Evolutionary conservation across 2,888 invertebrate genomes (phyloP), one percentile per base, ranked within the genome.

Genomic region (Coremacera marginata): DNA sequence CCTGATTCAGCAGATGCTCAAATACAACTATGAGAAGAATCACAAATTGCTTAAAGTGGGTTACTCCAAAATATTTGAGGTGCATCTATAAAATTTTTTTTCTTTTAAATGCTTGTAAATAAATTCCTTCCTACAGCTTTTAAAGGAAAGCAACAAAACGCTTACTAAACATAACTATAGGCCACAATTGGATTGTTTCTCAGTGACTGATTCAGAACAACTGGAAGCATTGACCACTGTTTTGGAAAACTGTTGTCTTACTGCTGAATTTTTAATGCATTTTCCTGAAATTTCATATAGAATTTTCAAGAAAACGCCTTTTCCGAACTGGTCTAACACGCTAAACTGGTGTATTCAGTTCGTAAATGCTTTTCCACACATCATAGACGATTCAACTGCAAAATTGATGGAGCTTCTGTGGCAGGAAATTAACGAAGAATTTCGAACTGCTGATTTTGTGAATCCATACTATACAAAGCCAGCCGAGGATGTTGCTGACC

Each of bases 211-310:
- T 14, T 70, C 77, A 51, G 49, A 22, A 0, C 49, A 78, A 5
- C 82, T 83, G 49, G 80, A 82, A 67, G 79, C 82, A 16, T 79
- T 83, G 5, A 80, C 79, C 2, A 16, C 80, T 1, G 71, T 78
- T 4, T 51, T 83, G 19, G 84, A 84, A 78, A 82, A 82, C 44
- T 79, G 80, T 19, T 82, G 81, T 11, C 67, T 83, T 4, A 78
- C 80, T 16, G 82, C 81, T 0, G 84, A 84, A 49, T 80, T 82
- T 8, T 25, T 84, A 3, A 55, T 84, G 22, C 84, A 84, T 60
- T 82, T 84, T 44, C 84, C 83, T 5, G 83, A 84, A 37, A 83
- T 83, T 19, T 79, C 82, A 0, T 80, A 80, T 71, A 78, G 80
- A 5, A 75, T 83, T 19, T 75, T 84, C 25, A 16, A 80, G 78